Base-by-base conservation (phyloP, 2,888 invertebrate genomes). In the Leptura quadrifasciata region DNA sequence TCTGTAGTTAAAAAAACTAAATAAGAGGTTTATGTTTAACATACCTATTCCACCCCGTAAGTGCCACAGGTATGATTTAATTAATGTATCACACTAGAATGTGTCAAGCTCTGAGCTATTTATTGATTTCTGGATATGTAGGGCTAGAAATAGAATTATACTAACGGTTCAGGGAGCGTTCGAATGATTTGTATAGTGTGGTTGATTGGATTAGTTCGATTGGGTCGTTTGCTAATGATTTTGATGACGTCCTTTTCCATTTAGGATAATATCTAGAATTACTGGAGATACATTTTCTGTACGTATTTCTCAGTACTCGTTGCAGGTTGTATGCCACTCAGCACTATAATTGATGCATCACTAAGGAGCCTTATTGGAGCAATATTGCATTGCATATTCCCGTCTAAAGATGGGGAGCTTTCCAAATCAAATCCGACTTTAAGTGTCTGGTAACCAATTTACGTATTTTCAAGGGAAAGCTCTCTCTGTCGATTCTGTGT, bases 11-110 rank as follows among this genome's bases (percentile, higher is more conserved):
- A n/a, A n/a, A n/a, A n/a, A n/a, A n/a, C n/a, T n/a, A n/a, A n/a
- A 24, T 35, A 1, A 35, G 8, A 8, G 35, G 35, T 10, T 39
- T 10, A 15, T 10, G 15, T 39, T 39, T 60, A 60, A 21, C n/a
- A 27, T 61, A 61, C 15, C 17, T 61, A 61, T 61, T 17, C 31
- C 47, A 6, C 15, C n/a, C 17, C 15, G 15, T n/a, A 47, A n/a
- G 15, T 47, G 47, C 47, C 47, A n/a, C 47, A 5, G 47, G 47
- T 47, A 47, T 47, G 47, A 39, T n/a, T 63, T 63, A 35, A 63
- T 68, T 68, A 68, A 68, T 68, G 18, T 68, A n/a, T 68, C 68
- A 55, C 68, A 68, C 68, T 35, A 55, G 68, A 68, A 57, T 57
- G 68, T 68, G 68, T 68, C 68, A 52, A 54, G 18, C 57, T 31